Percentiles rank a stretch among this genome's conserved stretches.
Conservation (phyloP, 2,888 invertebrate genomes). For the Ceratothoa steindachneri region DNA sequence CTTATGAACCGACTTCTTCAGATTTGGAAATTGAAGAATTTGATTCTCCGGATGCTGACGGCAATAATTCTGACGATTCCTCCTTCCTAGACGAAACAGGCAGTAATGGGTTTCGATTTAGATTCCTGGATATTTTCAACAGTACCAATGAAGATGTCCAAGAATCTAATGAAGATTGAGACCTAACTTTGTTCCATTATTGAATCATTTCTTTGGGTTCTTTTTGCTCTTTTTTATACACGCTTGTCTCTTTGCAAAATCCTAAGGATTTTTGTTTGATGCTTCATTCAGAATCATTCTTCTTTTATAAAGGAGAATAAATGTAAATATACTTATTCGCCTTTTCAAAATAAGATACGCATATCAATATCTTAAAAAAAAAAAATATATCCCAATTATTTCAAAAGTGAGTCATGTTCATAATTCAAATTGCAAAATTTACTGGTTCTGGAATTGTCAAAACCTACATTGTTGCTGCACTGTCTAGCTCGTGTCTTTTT, state of each 20-base stretch:
- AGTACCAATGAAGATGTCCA: not conserved
- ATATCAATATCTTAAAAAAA: not conserved
- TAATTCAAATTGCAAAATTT: no score
- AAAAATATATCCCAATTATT: not conserved
- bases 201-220: not conserved
- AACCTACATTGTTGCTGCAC: no score
- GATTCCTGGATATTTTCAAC: not conserved
- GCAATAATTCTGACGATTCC: not conserved
- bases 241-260: not conserved
- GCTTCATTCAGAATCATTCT: not conserved
- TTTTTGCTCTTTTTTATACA: not conserved
- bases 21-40: not conserved
- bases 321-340: not conserved
- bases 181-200: not conserved
- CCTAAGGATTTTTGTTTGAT: not conserved
- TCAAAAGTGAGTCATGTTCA: no score
- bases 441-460: no score
- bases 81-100: not conserved
- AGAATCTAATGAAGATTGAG: slow-evolving; percentile 1
- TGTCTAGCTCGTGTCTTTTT: not conserved
- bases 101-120: not conserved
- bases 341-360: not conserved
- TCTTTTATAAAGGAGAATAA: not conserved
- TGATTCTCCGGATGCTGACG: not conserved
- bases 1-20: not conserved